Evolutionary conservation across 2,888 invertebrate genomes (phyloP).

Genomic region (Tachina lurida): DNA sequence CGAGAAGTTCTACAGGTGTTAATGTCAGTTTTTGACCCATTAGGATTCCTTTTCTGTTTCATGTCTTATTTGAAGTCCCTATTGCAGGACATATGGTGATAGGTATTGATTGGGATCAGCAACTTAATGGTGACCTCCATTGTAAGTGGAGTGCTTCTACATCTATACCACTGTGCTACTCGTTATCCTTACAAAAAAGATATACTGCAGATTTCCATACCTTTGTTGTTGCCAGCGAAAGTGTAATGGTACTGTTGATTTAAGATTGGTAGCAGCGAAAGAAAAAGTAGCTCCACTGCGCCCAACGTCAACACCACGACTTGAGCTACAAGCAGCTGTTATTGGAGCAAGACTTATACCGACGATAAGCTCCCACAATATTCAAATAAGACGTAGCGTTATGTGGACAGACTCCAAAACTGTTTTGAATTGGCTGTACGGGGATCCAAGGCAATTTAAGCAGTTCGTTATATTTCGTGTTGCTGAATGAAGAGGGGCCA

Average conservation of each 20-base stretch:
- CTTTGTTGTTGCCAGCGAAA: no score
- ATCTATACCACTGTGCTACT: no score
- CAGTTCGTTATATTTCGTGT: neutral
- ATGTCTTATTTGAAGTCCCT: neutral
- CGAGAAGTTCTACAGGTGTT: neutral
- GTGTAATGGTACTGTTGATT: neutral
- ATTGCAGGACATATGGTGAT: neutral
- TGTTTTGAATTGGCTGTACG: conserved; percentile 31
- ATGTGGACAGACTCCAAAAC: conserved; percentile 29
- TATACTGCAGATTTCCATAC: no score
- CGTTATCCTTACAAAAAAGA: no score
- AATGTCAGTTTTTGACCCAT: neutral
- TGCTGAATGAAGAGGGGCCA: conserved; percentile 34
- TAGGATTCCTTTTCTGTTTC: neutral
- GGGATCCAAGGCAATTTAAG: conserved; percentile 18
- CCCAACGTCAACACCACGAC: conserved; percentile 35
- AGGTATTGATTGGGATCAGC: neutral
- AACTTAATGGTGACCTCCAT: no score
- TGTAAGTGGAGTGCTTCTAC: no score
- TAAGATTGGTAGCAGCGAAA: conserved; percentile 35
- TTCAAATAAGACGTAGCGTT: neutral
- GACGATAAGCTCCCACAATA: neutral
- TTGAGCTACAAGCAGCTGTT: conserved; percentile 42
- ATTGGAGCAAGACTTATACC: conserved; percentile 35
- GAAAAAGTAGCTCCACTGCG: conserved; percentile 37